These are phyloP conservation scores for Maccullochella peelii DNA, from an alignment of 2,113 vertebrate genomes.

Conservation along the genomic window DNA sequence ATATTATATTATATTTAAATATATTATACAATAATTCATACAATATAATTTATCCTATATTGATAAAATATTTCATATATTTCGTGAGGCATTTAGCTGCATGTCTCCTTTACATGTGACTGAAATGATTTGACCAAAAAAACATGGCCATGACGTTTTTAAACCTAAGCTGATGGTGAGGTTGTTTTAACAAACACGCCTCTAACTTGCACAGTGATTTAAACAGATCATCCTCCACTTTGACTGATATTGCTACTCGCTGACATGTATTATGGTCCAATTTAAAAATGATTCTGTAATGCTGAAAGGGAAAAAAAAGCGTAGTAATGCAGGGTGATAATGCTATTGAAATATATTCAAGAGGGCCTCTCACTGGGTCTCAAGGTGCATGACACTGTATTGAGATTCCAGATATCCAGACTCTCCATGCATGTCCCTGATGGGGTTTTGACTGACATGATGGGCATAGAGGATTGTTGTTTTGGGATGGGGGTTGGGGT, in stretches of 20 bases:
- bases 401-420: constrained; percentile 82
- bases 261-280: constrained; percentile 67
- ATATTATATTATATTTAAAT: constrained; percentile 10
- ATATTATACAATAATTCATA: not conserved
- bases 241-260: constrained; percentile 54
- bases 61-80: constrained; percentile 40
- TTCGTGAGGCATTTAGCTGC: constrained; percentile 4
- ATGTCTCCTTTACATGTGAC: constrained; percentile 1
- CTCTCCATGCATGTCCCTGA: constrained; percentile 82
- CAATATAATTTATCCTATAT: not conserved
- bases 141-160: constrained; percentile 12
- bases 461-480: constrained; percentile 80
- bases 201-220: constrained; percentile 43
- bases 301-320: constrained; percentile 62
- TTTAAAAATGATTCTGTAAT: constrained; percentile 71
- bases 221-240: constrained; percentile 51
- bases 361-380: constrained; percentile 80
- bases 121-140: constrained; percentile 3
- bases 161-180: not conserved
- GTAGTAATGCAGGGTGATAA: constrained; percentile 78
- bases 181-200: constrained; percentile 27
- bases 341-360: constrained; percentile 85
- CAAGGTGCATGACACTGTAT: constrained; percentile 83
- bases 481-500: constrained; percentile 74
- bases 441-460: constrained; percentile 83